phyloP scores from a whole-genome alignment of 2,888 invertebrate genomes.

The Aethes cnicana region DNA sequence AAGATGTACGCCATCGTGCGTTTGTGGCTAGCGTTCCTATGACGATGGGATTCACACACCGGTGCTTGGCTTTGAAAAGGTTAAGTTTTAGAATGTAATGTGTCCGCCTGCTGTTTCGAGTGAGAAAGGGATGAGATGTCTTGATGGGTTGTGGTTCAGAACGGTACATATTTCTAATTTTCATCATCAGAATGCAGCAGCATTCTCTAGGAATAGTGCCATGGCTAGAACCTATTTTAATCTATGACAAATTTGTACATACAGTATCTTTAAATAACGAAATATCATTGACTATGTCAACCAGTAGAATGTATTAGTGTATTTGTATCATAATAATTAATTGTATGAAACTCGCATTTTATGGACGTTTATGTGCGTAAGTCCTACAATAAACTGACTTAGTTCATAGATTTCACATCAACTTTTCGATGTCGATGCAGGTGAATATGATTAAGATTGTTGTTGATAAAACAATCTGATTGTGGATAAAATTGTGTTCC shows the following conservation, averaged over 20 bases:
- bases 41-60: no score
- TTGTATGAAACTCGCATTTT: constrained; percentile 57
- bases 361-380: constrained; percentile 48
- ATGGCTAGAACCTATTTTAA: constrained; percentile 57
- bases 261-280: constrained; percentile 60
- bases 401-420: constrained; percentile 52
- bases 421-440: constrained; percentile 63
- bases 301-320: constrained; percentile 48
- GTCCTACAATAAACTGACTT: constrained; percentile 53
- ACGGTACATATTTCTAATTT: constrained; percentile 70
- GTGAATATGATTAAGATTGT: constrained; percentile 71
- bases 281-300: constrained; percentile 55
- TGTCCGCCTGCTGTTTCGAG: constrained; percentile 14
- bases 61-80: no score
- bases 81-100: constrained; percentile 24
- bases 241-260: constrained; percentile 70
- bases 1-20: no score
- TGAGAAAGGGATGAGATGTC: background rate
- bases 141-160: background rate
- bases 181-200: constrained; percentile 51
- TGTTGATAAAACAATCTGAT: constrained; percentile 54
- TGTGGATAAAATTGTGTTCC: constrained; percentile 63
- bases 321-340: constrained; percentile 59
- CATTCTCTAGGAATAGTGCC: constrained; percentile 75
- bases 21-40: no score